A percentile compares a stretch with the other conserved stretches of the same genome.
phyloP scores from a whole-genome alignment of 1,140 invertebrate genomes.

The Pectinophora gossypiella region DNA sequence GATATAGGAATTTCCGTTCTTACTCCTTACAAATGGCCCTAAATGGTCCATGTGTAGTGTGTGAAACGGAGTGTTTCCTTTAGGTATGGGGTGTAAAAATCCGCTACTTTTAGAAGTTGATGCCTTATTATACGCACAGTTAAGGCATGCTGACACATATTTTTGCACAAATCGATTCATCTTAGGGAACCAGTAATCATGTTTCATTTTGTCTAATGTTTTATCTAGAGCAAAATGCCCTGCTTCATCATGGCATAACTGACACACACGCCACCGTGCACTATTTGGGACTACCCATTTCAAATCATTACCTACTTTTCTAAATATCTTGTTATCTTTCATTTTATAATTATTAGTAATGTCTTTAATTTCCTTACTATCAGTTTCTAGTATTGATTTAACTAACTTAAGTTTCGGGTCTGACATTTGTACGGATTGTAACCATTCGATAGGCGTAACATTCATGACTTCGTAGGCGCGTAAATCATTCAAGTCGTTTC shows the following conservation, averaged over 20 bases:
- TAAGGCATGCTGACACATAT: slow-evolving; percentile 12
- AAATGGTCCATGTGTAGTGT: no score
- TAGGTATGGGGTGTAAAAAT: slow-evolving; percentile 17
- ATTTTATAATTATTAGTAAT: neutral
- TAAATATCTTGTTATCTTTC: neutral
- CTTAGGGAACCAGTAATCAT: slow-evolving; percentile 25
- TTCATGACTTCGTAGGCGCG: no score
- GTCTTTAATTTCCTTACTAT: neutral
- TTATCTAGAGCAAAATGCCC: slow-evolving; percentile 28
- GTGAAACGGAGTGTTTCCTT: slow-evolving; percentile 12
- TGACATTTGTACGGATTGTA: neutral
- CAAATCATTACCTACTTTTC: neutral
- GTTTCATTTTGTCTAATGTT: slow-evolving; percentile 18
- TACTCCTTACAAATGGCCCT: no score
- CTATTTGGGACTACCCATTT: slow-evolving; percentile 8
- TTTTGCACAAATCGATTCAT: slow-evolving; percentile 11
- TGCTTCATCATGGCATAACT: slow-evolving; percentile 23
- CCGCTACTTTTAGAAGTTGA: slow-evolving; percentile 11
- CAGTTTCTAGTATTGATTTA: neutral
- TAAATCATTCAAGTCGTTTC: neutral
- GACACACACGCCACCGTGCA: neutral
- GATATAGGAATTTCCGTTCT: no score
- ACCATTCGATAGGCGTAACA: neutral
- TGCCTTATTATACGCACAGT: slow-evolving; percentile 11
- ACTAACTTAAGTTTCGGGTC: neutral